Base-by-base conservation (phyloP, 2,888 invertebrate species). In the Rutpela maculata region DNA sequence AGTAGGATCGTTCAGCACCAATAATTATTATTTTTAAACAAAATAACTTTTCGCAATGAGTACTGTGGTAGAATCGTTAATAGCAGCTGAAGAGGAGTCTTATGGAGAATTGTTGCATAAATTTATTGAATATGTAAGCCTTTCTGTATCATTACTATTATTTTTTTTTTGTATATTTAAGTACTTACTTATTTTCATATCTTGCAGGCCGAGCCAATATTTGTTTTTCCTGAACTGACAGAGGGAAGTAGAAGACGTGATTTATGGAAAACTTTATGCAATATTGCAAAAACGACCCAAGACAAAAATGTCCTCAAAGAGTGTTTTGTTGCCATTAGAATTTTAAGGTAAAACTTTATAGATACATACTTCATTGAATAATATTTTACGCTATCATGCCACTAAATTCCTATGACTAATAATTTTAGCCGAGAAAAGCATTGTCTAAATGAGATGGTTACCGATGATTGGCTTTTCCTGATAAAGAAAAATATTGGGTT, bases 371-470 rank as follows among this genome's bases (percentile, higher is more conserved):
- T 26, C n/a, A n/a, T n/a, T 26, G 22, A 26, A 26, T 26, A 26
- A 26, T 26, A 26, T 26, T 26, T 26, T 26, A 4, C 22, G 4
- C 22, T 4, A 26, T 26, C 22, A 26, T 3, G 22, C 22, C 22
- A 26, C 22, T 26, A 3, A 26, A 26, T 26, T 26, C 22, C 22
- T 26, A 26, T 26, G 22, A 22, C 31, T 15, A 35, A 35, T 74
- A 43, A 71, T 78, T 92, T 88, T 84, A 96, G 97, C 84, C 94
- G 97, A 18, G 97, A 97, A 84, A 96, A 96, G 90, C 91, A 91
- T 19, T 92, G 93, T 76, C 90, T 97, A 68, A 93, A 95, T 82
- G 92, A 92, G 83, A 88, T 95, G 74, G 91, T 96, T 15, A 93
- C 93, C 83, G 91, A 92, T 77, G 93, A 94, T 83, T 93, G 94